Percentiles rank a stretch among this genome's conserved stretches.
Conservation (phyloP, 2,797 vertebrate species). For the Microchirus variegatus region DNA sequence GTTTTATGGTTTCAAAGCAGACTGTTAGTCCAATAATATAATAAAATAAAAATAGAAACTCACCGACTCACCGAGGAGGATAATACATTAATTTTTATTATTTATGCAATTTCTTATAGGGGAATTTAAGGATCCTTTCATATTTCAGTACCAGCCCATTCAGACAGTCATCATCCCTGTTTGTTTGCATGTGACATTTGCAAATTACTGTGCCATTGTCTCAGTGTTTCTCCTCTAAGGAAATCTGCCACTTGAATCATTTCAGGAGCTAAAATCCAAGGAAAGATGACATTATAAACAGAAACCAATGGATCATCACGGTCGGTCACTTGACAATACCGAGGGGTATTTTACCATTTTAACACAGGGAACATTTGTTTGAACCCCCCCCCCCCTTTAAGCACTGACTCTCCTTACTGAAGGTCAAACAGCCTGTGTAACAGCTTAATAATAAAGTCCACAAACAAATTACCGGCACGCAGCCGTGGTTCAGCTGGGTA, state of each 20-base stretch:
- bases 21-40: too few species aligned
- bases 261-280: neutral
- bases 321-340: constrained; percentile 21
- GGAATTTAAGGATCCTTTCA: too few species aligned
- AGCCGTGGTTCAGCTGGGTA: constrained; percentile 84
- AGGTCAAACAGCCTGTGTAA: constrained; percentile 91
- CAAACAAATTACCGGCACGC: constrained; percentile 80
- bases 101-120: too few species aligned
- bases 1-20: too few species aligned
- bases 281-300: neutral
- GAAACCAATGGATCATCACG: neutral
- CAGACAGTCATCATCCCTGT: neutral
- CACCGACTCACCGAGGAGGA: too few species aligned
- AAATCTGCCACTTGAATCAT: neutral
- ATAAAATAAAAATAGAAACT: too few species aligned
- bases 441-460: constrained; percentile 85
- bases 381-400: constrained; percentile 12
- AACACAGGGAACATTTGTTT: constrained; percentile 33
- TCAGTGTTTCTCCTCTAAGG: neutral
- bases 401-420: constrained; percentile 83
- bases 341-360: constrained; percentile 16
- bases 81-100: too few species aligned
- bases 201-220: constrained; percentile 1
- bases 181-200: neutral
- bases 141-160: neutral